A percentile compares a stretch with the other conserved stretches of the same genome.
Conservation (phyloP, 1,140 invertebrate genomes). For the Lycorma delicatula region DNA sequence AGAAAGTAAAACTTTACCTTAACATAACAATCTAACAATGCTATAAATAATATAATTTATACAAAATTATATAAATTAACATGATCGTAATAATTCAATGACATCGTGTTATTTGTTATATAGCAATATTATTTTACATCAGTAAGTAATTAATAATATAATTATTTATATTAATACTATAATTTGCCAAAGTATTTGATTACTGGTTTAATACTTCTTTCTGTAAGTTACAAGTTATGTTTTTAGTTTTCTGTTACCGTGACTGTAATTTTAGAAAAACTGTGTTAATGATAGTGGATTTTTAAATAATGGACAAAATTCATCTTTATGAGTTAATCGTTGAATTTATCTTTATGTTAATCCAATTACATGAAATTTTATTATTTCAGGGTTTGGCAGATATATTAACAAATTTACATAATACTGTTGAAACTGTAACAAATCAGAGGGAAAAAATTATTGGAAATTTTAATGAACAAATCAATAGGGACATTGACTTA, state of each 20-base stretch:
- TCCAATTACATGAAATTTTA: not conserved
- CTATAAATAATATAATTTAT: too few relatives aligned
- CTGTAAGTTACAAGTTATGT: not conserved
- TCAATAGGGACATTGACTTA: conserved; percentile 51
- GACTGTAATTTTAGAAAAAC: not conserved
- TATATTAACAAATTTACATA: conserved; percentile 18
- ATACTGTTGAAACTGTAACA: conserved; percentile 43
- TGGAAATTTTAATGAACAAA: conserved; percentile 46
- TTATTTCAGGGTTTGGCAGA: conserved; percentile 17
- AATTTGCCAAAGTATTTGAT: not conserved
- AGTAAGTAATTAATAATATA: too few relatives aligned
- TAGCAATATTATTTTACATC: too few relatives aligned
- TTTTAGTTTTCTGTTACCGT: not conserved
- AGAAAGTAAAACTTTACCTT: not conserved
- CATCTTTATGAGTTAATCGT: not conserved
- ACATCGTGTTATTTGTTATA: too few relatives aligned
- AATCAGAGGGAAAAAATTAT: conserved; percentile 46
- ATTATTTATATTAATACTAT: too few relatives aligned
- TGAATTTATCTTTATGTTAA: not conserved
- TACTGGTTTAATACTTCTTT: conserved; percentile 2
- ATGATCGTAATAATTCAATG: too few relatives aligned
- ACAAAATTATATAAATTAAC: too few relatives aligned
- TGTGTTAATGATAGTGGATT: not conserved
- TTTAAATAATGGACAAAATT: not conserved
- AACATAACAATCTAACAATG: too few relatives aligned